Percentiles rank a stretch among this genome's conserved stretches.
phyloP scores from a whole-genome alignment of 2,888 invertebrate genomes.

The Asteroscopus sphinx region DNA sequence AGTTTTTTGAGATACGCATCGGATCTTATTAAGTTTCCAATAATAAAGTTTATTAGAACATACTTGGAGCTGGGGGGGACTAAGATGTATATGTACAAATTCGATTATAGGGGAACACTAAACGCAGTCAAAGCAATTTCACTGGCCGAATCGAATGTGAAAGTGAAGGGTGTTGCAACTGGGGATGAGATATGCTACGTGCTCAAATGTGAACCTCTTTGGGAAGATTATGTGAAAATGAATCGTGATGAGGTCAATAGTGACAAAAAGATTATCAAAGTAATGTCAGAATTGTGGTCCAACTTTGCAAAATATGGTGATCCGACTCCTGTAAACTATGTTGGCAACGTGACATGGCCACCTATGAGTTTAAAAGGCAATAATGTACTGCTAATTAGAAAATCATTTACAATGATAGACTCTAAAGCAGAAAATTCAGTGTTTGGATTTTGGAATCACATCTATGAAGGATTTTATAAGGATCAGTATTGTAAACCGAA shows the following conservation, averaged over 20 bases:
- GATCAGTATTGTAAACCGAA: constrained; percentile 61
- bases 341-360: constrained; percentile 70
- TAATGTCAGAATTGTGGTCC: constrained; percentile 82
- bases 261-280: constrained; percentile 77
- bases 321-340: constrained; percentile 69
- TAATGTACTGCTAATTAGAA: constrained; percentile 71
- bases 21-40: constrained; percentile 82
- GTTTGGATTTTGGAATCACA: constrained; percentile 77
- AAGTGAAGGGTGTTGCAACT: constrained; percentile 81
- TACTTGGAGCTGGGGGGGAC: constrained; percentile 60
- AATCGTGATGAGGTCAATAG: constrained; percentile 62
- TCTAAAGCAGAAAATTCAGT: constrained; percentile 69
- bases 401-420: constrained; percentile 63
- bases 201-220: constrained; percentile 82
- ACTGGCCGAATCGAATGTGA: constrained; percentile 61
- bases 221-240: constrained; percentile 74
- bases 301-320: constrained; percentile 85
- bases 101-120: constrained; percentile 82
- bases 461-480: constrained; percentile 75
- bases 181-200: constrained; percentile 87
- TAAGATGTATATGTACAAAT: constrained; percentile 81
- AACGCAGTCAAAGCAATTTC: constrained; percentile 79
- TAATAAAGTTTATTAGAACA: constrained; percentile 79
- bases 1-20: constrained; percentile 79
- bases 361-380: constrained; percentile 68